phyloP scores from a whole-genome alignment of 2,888 invertebrate species.

The Meliscaeva auricollis region DNA sequence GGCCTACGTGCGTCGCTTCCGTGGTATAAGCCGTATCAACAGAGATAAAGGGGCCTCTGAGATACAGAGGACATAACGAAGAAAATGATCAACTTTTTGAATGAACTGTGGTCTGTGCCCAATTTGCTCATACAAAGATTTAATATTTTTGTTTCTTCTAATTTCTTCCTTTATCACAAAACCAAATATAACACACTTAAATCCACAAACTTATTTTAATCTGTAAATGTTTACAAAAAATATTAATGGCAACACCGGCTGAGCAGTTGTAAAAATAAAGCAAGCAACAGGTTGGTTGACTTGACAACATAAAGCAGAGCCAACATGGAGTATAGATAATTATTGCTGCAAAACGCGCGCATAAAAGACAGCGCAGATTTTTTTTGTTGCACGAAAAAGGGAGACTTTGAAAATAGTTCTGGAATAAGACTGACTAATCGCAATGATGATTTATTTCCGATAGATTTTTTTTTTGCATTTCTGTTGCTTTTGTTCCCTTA shows the following conservation, averaged over 20 bases:
- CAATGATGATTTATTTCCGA: constrained; percentile 10
- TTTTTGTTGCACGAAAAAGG: neutral
- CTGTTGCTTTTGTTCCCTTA: neutral
- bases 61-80: too few species aligned
- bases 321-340: constrained; percentile 40
- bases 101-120: too few species aligned
- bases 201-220: too few species aligned
- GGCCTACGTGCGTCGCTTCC: too few species aligned
- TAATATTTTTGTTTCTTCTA: too few species aligned
- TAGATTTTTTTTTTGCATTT: neutral
- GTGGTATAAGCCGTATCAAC: too few species aligned
- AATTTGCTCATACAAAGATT: too few species aligned
- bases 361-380: constrained; percentile 49
- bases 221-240: neutral
- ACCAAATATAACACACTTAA: too few species aligned
- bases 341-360: constrained; percentile 42
- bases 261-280: constrained; percentile 16
- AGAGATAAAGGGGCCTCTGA: too few species aligned
- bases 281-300: constrained; percentile 37
- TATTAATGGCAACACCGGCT: neutral
- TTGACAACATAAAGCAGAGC: constrained; percentile 36
- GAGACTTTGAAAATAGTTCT: constrained; percentile 60
- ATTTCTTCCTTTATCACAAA: too few species aligned
- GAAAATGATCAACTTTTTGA: too few species aligned
- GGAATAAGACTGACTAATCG: constrained; percentile 58